Percentiles rank a stretch among this genome's conserved stretches.
Evolutionary conservation across 92 coral and sea anemone genomes (phyloP).

Genomic region (Palythoa grandiflora): DNA sequence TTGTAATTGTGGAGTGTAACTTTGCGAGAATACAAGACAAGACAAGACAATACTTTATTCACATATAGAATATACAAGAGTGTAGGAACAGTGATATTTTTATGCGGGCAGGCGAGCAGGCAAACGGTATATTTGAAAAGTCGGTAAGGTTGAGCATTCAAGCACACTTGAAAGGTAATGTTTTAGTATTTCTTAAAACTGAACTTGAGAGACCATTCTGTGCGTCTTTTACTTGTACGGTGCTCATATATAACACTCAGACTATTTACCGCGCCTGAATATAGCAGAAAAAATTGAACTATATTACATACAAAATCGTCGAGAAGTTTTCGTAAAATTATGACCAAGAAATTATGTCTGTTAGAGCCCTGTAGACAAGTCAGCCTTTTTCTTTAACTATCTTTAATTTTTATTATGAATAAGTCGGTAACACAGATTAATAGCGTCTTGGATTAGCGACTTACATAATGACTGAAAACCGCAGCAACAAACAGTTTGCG

Average conservation of each 20-base stretch:
- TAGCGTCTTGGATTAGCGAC: background rate
- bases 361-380: background rate
- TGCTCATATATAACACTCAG: no score
- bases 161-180: no score
- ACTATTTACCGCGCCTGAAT: background rate
- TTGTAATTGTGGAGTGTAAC: background rate
- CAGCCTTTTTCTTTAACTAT: background rate
- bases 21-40: background rate
- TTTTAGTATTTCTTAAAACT: no score
- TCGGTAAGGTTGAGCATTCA: no score
- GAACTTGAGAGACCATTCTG: no score
- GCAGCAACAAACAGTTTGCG: background rate
- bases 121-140: no score
- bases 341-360: background rate
- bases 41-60: no score
- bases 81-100: no score
- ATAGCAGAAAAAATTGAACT: background rate
- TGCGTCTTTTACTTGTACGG: no score
- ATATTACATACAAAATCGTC: background rate
- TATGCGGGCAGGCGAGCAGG: no score
- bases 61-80: no score
- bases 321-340: background rate
- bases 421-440: background rate
- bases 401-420: background rate
- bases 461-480: no score